Conservation (phyloP, 2,113 vertebrate species). For the Megaleporinus macrocephalus region DNA sequence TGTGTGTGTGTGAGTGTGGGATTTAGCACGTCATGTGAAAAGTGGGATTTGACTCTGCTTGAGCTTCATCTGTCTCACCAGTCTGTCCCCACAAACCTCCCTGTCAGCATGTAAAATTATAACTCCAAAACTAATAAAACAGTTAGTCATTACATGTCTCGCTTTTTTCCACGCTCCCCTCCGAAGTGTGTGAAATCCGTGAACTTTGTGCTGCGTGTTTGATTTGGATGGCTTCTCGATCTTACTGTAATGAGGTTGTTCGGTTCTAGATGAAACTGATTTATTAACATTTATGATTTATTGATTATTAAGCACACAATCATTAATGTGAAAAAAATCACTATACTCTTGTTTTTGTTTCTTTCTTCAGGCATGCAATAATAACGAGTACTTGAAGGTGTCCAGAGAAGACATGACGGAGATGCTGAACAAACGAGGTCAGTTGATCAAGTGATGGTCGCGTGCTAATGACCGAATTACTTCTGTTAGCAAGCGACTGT, state of each 20-base stretch:
- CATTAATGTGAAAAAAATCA: background rate
- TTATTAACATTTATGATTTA: too few species aligned
- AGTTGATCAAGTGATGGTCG: conserved; percentile 4
- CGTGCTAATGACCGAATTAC: background rate
- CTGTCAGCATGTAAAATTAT: background rate
- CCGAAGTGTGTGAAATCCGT: background rate
- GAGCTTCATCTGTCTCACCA: background rate
- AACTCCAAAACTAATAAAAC: background rate
- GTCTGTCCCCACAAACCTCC: background rate
- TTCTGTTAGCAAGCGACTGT: background rate
- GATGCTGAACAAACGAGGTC: conserved; percentile 70
- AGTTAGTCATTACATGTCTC: background rate
- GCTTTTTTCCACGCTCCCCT: background rate
- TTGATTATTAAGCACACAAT: background rate
- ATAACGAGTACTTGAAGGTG: conserved; percentile 81
- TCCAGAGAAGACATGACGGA: conserved; percentile 75
- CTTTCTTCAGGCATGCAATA: conserved; percentile 77
- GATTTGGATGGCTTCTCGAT: background rate
- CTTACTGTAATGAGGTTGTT: background rate
- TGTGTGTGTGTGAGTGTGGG: conserved; percentile 51
- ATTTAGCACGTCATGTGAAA: conserved; percentile 12
- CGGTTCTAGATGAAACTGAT: background rate
- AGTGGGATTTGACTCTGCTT: background rate
- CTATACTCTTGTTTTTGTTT: background rate
- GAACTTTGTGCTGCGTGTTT: background rate